Evolutionary conservation across 1,140 invertebrate species (phyloP).

Genomic region (Nomia melanderi): DNA sequence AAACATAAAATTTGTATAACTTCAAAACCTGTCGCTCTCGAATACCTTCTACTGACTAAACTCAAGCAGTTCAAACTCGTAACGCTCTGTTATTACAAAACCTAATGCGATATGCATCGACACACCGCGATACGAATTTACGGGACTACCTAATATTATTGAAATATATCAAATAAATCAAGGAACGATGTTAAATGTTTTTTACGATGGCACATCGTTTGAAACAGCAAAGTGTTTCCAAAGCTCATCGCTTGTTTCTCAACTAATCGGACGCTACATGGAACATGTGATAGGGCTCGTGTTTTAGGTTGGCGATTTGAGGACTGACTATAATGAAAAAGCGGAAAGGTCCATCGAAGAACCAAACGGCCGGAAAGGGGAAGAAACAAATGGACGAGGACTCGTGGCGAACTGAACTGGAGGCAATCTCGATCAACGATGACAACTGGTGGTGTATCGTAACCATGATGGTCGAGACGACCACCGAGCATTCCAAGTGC

Average conservation of each 20-base stretch:
- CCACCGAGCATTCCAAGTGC: constrained; percentile 51
- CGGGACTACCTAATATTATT: too few relatives aligned
- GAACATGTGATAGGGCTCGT: background rate
- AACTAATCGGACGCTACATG: background rate
- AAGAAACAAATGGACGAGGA: constrained; percentile 32
- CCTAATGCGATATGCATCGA: too few relatives aligned
- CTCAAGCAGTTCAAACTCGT: too few relatives aligned
- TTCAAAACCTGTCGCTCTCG: too few relatives aligned
- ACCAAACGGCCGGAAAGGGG: background rate
- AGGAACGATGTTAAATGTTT: too few relatives aligned
- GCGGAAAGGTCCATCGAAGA: background rate
- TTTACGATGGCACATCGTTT: too few relatives aligned
- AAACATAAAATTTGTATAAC: too few relatives aligned
- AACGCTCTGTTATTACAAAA: too few relatives aligned
- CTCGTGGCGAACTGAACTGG: constrained; percentile 56
- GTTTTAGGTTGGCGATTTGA: background rate
- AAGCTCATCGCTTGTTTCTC: background rate
- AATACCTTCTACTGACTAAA: too few relatives aligned
- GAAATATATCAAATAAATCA: too few relatives aligned
- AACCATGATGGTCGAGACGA: constrained; percentile 67
- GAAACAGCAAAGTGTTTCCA: background rate
- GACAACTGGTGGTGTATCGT: constrained; percentile 72
- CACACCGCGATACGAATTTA: too few relatives aligned
- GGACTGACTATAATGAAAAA: background rate
- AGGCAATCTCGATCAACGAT: constrained; percentile 67